These are phyloP conservation scores for Equus quagga DNA, from an alignment of 2,113 vertebrate genomes.

Conservation along the genomic window DNA sequence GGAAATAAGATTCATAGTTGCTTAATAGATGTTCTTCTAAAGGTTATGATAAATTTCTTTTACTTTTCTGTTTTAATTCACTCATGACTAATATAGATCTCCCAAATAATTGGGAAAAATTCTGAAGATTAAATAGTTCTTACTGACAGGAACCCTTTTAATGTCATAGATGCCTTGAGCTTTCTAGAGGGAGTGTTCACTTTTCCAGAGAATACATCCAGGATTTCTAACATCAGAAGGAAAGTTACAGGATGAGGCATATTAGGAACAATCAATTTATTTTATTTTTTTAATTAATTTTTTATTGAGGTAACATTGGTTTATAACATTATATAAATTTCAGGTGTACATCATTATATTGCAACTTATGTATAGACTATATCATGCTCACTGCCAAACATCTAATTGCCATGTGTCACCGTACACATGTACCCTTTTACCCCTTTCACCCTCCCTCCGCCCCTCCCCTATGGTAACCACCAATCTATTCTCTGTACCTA, in stretches of 20 bases:
- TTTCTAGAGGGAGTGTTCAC: not conserved
- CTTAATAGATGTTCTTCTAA: constrained; percentile 25
- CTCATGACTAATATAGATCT: not conserved
- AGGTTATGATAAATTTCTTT: not conserved
- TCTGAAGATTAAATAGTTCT: constrained; percentile 34
- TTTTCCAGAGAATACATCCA: constrained; percentile 17
- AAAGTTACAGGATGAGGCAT: constrained; percentile 1
- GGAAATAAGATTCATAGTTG: not conserved
- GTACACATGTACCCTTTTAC: too few relatives aligned
- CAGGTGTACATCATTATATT: too few relatives aligned
- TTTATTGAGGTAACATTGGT: too few relatives aligned
- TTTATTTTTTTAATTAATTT: too few relatives aligned
- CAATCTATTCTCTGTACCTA: too few relatives aligned
- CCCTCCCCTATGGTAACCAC: too few relatives aligned
- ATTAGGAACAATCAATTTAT: not conserved
- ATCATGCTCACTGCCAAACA: too few relatives aligned
- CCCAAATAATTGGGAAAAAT: not conserved
- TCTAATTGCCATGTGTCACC: too few relatives aligned
- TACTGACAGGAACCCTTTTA: not conserved
- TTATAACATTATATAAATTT: too few relatives aligned
- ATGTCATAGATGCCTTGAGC: not conserved
- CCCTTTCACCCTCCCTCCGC: too few relatives aligned
- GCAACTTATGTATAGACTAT: too few relatives aligned
- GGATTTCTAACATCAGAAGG: not conserved
- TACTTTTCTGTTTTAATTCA: constrained; percentile 47